Conservation (phyloP, 2,113 vertebrate species). For the Shinisaurus crocodilurus region DNA sequence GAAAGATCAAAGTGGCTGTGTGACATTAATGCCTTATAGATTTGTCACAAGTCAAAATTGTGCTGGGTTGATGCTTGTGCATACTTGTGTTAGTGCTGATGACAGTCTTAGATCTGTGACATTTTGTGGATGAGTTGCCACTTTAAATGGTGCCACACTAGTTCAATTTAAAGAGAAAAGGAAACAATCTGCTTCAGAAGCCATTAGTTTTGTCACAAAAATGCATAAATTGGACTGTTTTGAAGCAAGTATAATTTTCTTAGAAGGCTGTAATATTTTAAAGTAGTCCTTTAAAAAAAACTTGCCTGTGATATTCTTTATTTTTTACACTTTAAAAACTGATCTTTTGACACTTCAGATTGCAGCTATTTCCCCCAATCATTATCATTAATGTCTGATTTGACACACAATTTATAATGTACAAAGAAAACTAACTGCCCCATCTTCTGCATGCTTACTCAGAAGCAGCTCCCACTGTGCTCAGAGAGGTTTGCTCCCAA, state of each 20-base stretch:
- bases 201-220: constrained; percentile 39
- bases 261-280: neutral
- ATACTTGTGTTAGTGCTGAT: neutral
- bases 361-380: constrained; percentile 25
- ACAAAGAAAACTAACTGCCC: neutral
- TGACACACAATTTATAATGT: neutral
- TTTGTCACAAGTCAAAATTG: neutral
- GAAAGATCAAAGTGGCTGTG: neutral
- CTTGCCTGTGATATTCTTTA: constrained; percentile 10
- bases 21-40: neutral
- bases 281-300: neutral
- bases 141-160: neutral
- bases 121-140: neutral
- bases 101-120: neutral
- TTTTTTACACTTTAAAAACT: constrained; percentile 12
- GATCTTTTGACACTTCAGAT: constrained; percentile 16
- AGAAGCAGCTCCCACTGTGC: neutral
- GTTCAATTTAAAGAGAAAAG: constrained; percentile 41
- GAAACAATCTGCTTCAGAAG: constrained; percentile 33
- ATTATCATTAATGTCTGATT: constrained; percentile 30
- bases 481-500: neutral
- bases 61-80: neutral
- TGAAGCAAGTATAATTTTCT: constrained; percentile 39
- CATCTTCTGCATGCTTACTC: neutral
- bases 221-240: constrained; percentile 29